A percentile compares a stretch with the other conserved stretches of the same genome.
Evolutionary conservation across 1,140 invertebrate species (phyloP).

Genomic region (Megathymus violae): DNA sequence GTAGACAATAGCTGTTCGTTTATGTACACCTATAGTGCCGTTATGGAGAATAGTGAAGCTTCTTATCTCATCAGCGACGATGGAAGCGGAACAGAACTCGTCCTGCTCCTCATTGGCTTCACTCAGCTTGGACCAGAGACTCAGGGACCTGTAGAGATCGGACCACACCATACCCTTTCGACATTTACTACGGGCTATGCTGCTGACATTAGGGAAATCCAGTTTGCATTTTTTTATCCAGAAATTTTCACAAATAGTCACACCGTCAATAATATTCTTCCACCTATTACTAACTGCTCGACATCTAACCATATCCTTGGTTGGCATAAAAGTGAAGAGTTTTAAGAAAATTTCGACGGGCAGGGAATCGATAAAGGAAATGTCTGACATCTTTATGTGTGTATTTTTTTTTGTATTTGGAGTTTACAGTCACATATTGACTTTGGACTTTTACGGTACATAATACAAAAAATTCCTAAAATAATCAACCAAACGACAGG

Average conservation of each 20-base stretch:
- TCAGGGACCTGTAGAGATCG: constrained; percentile 56
- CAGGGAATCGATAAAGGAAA: constrained; percentile 29
- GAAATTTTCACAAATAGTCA: constrained; percentile 44
- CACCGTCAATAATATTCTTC: constrained; percentile 53
- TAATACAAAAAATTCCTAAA: not conserved
- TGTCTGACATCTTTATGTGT: constrained; percentile 13
- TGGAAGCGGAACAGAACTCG: constrained; percentile 56
- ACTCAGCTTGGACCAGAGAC: constrained; percentile 54
- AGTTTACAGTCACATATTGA: not conserved
- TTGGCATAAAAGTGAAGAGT: constrained; percentile 53
- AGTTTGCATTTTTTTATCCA: constrained; percentile 53
- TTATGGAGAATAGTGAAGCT: constrained; percentile 49
- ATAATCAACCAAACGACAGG: not conserved
- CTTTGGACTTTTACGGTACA: not conserved
- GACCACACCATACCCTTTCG: constrained; percentile 44
- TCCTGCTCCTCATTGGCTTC: constrained; percentile 44
- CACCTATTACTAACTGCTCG: constrained; percentile 57
- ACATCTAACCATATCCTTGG: constrained; percentile 52
- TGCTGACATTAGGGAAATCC: constrained; percentile 52
- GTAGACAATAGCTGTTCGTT: constrained; percentile 50
- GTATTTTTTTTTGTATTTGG: not conserved
- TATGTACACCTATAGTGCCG: constrained; percentile 57
- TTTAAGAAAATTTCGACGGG: constrained; percentile 58
- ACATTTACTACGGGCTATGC: constrained; percentile 39
- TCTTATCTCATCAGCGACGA: constrained; percentile 45